Percentiles rank a stretch among this genome's conserved stretches.
These are phyloP conservation scores for Brachyalestes nurse DNA, from an alignment of 2,797 vertebrate species.

Conservation along the genomic window DNA sequence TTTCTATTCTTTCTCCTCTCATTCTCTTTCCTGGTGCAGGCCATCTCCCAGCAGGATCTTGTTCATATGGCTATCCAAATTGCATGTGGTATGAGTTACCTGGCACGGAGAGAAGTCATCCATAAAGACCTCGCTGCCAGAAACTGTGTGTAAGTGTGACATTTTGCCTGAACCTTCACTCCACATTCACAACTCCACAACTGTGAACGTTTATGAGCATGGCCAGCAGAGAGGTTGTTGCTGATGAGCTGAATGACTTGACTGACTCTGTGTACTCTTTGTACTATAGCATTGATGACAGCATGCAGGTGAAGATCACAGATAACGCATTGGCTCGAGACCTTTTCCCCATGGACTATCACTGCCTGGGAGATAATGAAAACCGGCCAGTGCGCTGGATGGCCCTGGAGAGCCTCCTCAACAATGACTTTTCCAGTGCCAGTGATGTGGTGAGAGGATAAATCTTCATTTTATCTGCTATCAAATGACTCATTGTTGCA, in stretches of 20 bases:
- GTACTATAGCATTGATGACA: conserved; percentile 89
- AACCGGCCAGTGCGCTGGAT: conserved; percentile 98
- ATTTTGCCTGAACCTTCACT: background rate
- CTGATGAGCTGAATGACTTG: background rate
- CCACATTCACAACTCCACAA: background rate
- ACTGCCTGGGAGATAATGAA: conserved; percentile 97
- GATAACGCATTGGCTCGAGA: conserved; percentile 96
- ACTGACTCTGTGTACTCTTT: background rate
- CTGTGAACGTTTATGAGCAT: background rate
- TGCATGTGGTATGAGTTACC: conserved; percentile 98
- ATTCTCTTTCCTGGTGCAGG: conserved; percentile 75
- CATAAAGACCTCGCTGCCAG: conserved; percentile 97
- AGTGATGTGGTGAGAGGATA: conserved; percentile 91
- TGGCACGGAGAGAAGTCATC: conserved; percentile 95
- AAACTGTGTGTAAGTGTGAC: conserved; percentile 96
- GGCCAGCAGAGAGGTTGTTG: background rate
- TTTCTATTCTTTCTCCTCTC: background rate
- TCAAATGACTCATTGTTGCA: background rate
- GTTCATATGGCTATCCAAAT: conserved; percentile 99
- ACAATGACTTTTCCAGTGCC: conserved; percentile 97
- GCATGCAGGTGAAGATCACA: conserved; percentile 98
- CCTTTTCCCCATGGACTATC: conserved; percentile 99
- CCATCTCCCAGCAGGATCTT: conserved; percentile 96
- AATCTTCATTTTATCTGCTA: no score
- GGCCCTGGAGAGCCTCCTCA: conserved; percentile 96